Base-by-base conservation (phyloP, 2,113 vertebrate genomes). In the Ictidomys tridecemlineatus region DNA sequence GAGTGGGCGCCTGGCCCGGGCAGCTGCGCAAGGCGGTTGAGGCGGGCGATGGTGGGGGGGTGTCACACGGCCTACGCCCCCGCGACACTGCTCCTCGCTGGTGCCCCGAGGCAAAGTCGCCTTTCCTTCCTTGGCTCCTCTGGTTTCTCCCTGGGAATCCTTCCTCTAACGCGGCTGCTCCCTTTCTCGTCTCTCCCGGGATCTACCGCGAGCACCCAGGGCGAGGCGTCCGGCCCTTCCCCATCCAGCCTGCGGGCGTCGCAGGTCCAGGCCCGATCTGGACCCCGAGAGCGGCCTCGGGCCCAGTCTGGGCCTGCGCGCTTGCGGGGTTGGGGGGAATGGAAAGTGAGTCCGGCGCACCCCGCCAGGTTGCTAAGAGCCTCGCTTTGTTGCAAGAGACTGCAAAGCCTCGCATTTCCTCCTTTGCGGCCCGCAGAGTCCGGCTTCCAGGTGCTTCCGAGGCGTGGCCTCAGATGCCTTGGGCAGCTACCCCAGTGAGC, bases 351-450 rank as follows among this genome's bases (percentile, higher is more conserved):
- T 11, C 11, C 2, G 18, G 48, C n/a, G 5, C 65, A 10, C 28
- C 11, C 28, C n/a, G 30, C 0, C 14, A n/a, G 70, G n/a, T 51
- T 37, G 48, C 24, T 4, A 6, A 76, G 77, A 74, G 78, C 28
- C 67, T 63, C 17, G 0, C 24, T 45, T 72, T 30, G 70, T 45
- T 51, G 22, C 56, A 4, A 22, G 79, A 53, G 28, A 53, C 37
- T 18, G 1, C 0, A 0, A 8, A 32, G 76, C 39, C 37, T 48
- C 11, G 0, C 0, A 32, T 8, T 5, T 65, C 65, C 65, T 58
- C 16, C 34, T 11, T 24, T n/a, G 34, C 58, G 45, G 13, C 56
- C 91, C 3, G 53, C 39, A 14, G 37, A 5, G 30, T 16, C 24
- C 32, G 0, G 28, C 53, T 72, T 83, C 74, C 48, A 78, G 83